Evolutionary conservation across 2,888 invertebrate genomes (phyloP), one percentile per base, ranked within the genome.

Genomic region (Xylophagus ater): DNA sequence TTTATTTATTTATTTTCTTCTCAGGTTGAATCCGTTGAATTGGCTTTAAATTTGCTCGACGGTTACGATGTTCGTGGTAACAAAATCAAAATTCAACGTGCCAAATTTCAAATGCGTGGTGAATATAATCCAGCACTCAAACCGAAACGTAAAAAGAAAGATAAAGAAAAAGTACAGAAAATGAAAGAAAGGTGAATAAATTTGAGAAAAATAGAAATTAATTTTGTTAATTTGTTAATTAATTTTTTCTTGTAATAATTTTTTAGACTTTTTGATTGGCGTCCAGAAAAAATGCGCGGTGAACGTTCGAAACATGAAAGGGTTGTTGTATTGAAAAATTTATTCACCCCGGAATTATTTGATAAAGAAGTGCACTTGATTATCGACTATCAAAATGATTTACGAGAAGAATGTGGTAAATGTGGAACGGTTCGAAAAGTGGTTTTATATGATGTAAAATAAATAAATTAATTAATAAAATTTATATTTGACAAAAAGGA

Each of bases 81-180:
- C 38, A 84, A 77, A 53, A 70, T 99, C 4, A 76, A 75, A 53
- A 93, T 96, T 3, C 92, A 98, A 66, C 72, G 78, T 52, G 98
- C 98, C 4, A 81, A 83, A 55, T 98, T 99, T 59, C 78, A 92
- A 63, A 71, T 92, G 74, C 96, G 94, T 65, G 96, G 94, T 10
- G 72, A 74, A 29, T 98, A 87, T 60, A 88, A 99, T 68, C 94
- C 97, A 2, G 75, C 78, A 1, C 73, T 90, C 39, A 92, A 90
- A 60, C 90, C 90, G 0, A 93, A 89, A 61, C 82, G 84, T 61
- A 86, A 82, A 58, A 84, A 80, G 62, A 86, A 86, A 59, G 89
- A 90, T 48, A 80, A 89, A 52, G 87, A 94, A 48, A 94, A n/a
- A n/a, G n/a, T n/a, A n/a, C n/a, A n/a, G n/a, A n/a, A n/a, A n/a